Evolutionary conservation across 2,797 vertebrate genomes (phyloP).

Genomic region (Neomorphus geoffroyi): DNA sequence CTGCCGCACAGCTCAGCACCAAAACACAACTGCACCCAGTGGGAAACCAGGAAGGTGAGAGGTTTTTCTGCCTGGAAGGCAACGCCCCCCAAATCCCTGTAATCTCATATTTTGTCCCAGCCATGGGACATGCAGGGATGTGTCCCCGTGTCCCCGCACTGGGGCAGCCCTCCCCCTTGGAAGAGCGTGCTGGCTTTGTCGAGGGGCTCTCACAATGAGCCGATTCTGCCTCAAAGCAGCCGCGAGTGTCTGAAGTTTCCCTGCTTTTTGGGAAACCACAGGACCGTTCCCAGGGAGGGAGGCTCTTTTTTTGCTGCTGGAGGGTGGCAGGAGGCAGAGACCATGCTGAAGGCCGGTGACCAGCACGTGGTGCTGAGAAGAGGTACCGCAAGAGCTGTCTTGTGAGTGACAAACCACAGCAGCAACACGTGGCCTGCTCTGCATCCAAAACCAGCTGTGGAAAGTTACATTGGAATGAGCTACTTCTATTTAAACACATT

Average conservation of each 20-base stretch:
- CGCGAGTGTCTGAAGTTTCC: neutral
- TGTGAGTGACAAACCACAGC: neutral
- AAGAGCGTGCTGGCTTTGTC: accelerated
- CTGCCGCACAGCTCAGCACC: accelerated
- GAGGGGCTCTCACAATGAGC: accelerated
- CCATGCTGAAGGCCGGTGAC: neutral
- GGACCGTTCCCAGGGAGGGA: neutral
- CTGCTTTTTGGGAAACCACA: neutral
- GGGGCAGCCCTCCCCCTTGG: neutral
- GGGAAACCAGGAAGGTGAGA: too few species aligned
- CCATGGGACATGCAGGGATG: accelerated
- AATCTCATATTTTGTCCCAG: neutral
- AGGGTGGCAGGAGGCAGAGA: neutral
- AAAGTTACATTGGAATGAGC: neutral
- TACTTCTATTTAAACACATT: neutral
- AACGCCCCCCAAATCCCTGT: too few species aligned
- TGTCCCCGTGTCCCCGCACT: neutral
- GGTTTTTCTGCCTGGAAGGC: too few species aligned
- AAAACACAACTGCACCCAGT: neutral
- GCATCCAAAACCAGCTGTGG: neutral
- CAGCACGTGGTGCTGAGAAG: accelerated
- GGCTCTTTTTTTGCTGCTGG: neutral
- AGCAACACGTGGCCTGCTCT: neutral
- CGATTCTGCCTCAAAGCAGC: neutral
- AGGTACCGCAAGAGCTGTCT: neutral